Conservation (phyloP, 2,888 invertebrate species). For the Conus canariensis region DNA sequence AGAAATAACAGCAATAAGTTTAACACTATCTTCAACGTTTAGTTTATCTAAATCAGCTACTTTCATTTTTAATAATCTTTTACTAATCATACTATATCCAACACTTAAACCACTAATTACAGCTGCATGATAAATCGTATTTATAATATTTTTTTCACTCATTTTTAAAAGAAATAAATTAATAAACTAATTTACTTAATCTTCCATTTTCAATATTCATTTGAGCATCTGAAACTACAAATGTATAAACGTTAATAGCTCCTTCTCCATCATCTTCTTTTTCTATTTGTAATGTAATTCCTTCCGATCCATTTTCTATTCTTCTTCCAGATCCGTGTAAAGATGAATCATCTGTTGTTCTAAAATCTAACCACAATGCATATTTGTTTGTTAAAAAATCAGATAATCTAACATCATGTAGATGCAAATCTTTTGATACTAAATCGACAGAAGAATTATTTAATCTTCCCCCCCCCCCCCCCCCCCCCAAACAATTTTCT, state of each 20-base stretch:
- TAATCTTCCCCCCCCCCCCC: neutral
- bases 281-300: neutral
- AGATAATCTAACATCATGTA: neutral
- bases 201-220: constrained; percentile 6
- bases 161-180: neutral
- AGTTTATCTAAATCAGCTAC: neutral
- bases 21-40: neutral
- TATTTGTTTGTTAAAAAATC: neutral
- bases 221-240: neutral
- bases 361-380: neutral
- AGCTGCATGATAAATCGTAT: neutral
- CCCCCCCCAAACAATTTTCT: neutral
- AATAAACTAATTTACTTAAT: neutral
- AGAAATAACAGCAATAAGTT: neutral
- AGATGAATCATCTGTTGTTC: neutral
- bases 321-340: neutral
- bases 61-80: neutral
- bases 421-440: neutral
- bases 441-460: neutral
- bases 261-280: neutral
- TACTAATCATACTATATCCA: neutral
- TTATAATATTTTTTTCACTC: neutral
- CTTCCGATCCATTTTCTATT: too few relatives aligned
- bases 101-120: constrained; percentile 6
- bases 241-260: neutral